Percentiles rank a stretch among this genome's conserved stretches.
Conservation (phyloP, 2,113 vertebrate genomes). For the Phalacrocorax aristotelis region DNA sequence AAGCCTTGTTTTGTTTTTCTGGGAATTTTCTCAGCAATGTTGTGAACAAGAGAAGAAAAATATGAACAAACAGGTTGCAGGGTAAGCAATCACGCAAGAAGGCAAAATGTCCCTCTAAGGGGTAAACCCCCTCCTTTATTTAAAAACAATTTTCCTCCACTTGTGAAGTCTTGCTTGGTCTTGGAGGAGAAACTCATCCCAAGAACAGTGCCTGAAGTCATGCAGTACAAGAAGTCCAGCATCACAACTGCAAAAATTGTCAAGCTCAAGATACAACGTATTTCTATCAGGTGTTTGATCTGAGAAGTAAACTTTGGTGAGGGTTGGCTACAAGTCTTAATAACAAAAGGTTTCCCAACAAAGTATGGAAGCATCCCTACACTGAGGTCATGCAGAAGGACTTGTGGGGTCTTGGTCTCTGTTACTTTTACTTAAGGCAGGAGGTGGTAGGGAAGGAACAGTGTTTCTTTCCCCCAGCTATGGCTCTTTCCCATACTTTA, state of each 20-base stretch:
- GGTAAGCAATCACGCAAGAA: background rate
- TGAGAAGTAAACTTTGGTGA: background rate
- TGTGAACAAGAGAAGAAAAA: background rate
- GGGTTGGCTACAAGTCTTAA: background rate
- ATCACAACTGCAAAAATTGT: background rate
- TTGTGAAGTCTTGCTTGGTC: background rate
- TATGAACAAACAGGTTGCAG: background rate
- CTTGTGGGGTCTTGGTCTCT: background rate
- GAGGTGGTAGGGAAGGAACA: background rate
- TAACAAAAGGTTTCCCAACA: background rate
- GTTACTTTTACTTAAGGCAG: background rate
- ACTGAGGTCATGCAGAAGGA: background rate
- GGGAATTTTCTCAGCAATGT: background rate
- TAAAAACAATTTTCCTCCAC: background rate
- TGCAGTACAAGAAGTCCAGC: background rate
- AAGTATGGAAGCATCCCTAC: background rate
- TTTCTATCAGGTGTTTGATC: background rate
- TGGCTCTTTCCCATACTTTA: background rate
- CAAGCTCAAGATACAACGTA: background rate
- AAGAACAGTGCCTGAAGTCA: background rate
- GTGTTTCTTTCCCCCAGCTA: background rate
- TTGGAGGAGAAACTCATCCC: background rate
- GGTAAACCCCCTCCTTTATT: rapidly evolving
- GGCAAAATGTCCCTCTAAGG: background rate
- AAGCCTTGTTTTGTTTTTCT: background rate